Base-by-base conservation (phyloP, 2,113 vertebrate genomes). In the Solea solea region DNA sequence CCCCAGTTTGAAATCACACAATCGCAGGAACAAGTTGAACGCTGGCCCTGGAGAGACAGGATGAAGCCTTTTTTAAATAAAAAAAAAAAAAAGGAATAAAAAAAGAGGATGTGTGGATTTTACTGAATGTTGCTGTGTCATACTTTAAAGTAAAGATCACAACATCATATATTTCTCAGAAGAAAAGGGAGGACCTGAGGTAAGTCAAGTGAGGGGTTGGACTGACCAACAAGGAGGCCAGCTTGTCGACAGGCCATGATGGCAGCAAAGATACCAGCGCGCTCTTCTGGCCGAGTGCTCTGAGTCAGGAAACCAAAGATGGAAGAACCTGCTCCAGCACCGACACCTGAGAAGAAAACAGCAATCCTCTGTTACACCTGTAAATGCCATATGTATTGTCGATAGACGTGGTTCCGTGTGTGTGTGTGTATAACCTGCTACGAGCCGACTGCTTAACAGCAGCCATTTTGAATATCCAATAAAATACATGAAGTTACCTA, bases 401-500 rank as follows among this genome's bases (percentile, higher is more conserved):
- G 34, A 34, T 6, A 34, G 12, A 45, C 2, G 41, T 42, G 50
- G 15, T 9, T 60, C 63, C 46, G 12, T 40, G 48, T 64, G 52
- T 45, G 51, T 55, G 55, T 16, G 25, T 21, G 42, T 64, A 34
- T 90, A 72, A 95, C 95, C 95, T 93, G 95, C 93, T 15, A 95
- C 94, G 15, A 96, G 88, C 1, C 94, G 94, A 86, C 95, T 95
- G 76, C 87, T 74, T 21, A 96, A 85, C 42, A 96, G 66, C 73
- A 96, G 86, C 95, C 95, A 96, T 82, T 95, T 95, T 59, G 95
- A 95, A 63, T 93, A 91, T 57, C 94, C 95, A 9, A 95, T 83
- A 50, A 96, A 96, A 83, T 95, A 95, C 94, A 96, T 93, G 79
- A 96, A 92, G 86, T 95, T 95, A 40, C 95, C 95, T 95, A 21